Evolutionary conservation across 2,797 vertebrate genomes (phyloP).

Genomic region (Psittacula derbiana): DNA sequence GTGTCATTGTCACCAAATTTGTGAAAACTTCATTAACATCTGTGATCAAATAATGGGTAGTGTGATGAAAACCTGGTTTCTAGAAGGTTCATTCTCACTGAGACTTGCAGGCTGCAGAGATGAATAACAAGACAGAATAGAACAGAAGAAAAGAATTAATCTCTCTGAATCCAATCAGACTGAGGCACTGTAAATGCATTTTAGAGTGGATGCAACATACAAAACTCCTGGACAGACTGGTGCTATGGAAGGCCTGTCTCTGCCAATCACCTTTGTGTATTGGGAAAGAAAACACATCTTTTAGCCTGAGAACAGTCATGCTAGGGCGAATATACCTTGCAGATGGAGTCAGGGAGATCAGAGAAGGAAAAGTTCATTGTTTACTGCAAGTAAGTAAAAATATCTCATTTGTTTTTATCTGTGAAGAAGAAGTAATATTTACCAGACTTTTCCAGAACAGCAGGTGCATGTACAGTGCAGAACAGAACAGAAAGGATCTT

Average conservation of each 20-base stretch:
- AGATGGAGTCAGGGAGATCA: neutral
- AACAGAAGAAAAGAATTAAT: neutral
- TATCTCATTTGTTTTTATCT: neutral
- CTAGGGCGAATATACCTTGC: neutral
- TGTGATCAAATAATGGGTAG: neutral
- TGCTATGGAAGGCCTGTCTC: neutral
- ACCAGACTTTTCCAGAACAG: neutral
- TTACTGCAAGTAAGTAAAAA: neutral
- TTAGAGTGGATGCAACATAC: accelerated
- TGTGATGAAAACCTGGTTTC: neutral
- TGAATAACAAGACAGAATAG: neutral
- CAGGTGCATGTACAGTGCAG: neutral
- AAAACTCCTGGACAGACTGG: accelerated
- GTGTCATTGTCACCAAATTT: neutral
- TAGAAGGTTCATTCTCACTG: neutral
- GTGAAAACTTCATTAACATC: neutral
- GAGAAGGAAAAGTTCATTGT: neutral
- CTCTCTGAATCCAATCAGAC: neutral
- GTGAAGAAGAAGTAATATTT: neutral
- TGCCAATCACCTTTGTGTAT: neutral
- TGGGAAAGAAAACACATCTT: neutral
- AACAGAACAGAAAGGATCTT: neutral
- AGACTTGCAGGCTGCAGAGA: neutral
- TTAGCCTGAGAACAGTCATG: neutral
- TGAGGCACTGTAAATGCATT: neutral